These are phyloP conservation scores for Cataglyphis hispanica DNA, from an alignment of 1,140 invertebrate species.

Conservation along the genomic window DNA sequence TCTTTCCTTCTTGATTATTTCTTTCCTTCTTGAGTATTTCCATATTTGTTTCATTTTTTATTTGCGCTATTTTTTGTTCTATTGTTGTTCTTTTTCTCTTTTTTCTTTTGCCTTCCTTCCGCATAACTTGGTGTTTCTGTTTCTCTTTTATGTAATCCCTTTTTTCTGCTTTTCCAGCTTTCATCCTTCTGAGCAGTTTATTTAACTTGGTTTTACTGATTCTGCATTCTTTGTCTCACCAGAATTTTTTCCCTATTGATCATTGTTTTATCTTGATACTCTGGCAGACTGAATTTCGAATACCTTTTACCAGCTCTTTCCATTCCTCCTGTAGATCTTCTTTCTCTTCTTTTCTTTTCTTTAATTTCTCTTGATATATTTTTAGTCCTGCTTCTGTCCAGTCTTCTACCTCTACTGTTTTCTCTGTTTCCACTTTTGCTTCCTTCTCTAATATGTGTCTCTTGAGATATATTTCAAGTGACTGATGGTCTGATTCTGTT, in stretches of 20 bases:
- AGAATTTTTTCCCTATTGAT: not conserved
- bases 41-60: not conserved
- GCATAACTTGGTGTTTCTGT: not conserved
- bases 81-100: not conserved
- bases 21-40: not conserved
- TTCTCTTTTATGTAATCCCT: not conserved
- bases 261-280: not conserved
- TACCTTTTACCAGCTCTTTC: not conserved
- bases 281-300: not conserved
- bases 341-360: not conserved
- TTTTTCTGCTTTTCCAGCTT: not conserved
- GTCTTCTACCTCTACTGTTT: not conserved
- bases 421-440: not conserved
- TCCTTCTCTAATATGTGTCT: not conserved
- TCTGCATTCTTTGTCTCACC: not conserved
- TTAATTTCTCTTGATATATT: not conserved
- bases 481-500: not conserved
- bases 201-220: not conserved
- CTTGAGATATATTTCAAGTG: not conserved
- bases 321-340: not conserved
- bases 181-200: not conserved
- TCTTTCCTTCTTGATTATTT: not conserved
- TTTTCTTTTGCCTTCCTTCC: not conserved
- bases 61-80: not conserved
- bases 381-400: not conserved